Evolutionary conservation across 1,140 invertebrate species (phyloP), one percentile per base, ranked within the genome.

Genomic region (Sycophila sp.): DNA sequence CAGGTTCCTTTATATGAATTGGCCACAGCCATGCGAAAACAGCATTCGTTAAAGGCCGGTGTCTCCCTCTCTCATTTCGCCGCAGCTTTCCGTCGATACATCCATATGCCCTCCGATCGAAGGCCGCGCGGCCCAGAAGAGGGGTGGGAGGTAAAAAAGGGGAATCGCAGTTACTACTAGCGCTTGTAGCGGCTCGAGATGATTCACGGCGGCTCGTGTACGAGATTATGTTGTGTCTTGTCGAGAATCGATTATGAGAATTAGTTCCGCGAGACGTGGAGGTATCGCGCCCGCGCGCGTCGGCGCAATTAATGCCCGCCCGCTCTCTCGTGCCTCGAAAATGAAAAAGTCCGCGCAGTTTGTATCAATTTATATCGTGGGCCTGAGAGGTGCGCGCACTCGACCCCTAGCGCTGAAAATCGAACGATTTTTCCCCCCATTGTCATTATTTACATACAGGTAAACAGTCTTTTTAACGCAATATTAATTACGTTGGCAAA

Each of bases 21-120:
- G 81, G 72, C 76, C 51, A 66, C 67, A 78, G 78, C 79, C 77
- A 81, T 78, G 80, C 81, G 72, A 81, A 74, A 72, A 68, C 70
- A 71, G 74, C 76, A 79, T 81, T 81, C 79, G 79, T 81, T 81
- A 19, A 42, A 30, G 24, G 13, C 15, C 4, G 22, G 13, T 19
- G 30, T 19, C 32, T 26, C n/a, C n/a, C n/a, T 55, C 51, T 55
- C 28, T 30, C 51, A 28, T 30, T 56, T 8, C 55, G 19, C 34
- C 17, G 28, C 28, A 24, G 34, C 8, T 59, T 58, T 59, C n/a
- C 51, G 40, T 68, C 65, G 55, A 68, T 56, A 24, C 40, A 17
- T 19, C 38, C 47, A n/a, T n/a, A n/a, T n/a, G n/a, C 36, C 34
- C 15, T 36, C 36, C 36, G 56, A 59, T 38, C 22, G 24, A n/a